A percentile compares a stretch with the other conserved stretches of the same genome.
Conservation (phyloP, 1,140 invertebrate genomes). For the Chironomus striatipennis region DNA sequence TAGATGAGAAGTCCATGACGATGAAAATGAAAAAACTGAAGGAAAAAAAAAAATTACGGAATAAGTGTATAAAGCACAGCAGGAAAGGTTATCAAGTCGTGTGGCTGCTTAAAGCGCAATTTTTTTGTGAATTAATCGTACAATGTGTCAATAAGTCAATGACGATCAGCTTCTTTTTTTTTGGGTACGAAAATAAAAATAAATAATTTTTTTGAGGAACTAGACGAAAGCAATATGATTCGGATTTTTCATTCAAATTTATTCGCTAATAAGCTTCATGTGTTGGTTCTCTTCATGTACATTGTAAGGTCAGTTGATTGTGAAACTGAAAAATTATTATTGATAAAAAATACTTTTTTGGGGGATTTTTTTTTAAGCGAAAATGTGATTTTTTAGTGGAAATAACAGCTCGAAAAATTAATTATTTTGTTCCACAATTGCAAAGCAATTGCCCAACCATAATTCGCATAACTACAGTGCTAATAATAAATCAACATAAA, state of each 20-base stretch:
- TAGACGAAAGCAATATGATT: no score
- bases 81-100: background rate
- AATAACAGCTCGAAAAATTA: background rate
- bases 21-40: background rate
- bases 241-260: no score
- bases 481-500: slow-evolving; percentile 2
- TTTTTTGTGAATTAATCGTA: background rate
- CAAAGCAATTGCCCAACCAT: slow-evolving; percentile 6
- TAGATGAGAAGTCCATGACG: slow-evolving; percentile 1
- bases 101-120: background rate
- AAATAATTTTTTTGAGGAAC: no score
- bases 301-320: no score
- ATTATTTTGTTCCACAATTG: background rate
- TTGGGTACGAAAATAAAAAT: background rate
- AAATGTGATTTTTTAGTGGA: background rate
- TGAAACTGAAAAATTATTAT: no score
- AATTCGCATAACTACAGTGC: slow-evolving; percentile 5
- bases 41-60: background rate
- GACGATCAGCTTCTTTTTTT: background rate
- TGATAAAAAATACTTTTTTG: no score
- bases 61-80: background rate
- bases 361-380: background rate
- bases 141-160: background rate
- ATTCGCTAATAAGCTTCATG: no score
- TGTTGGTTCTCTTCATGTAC: no score